Percentiles rank a stretch among this genome's conserved stretches.
phyloP scores from a whole-genome alignment of 2,888 invertebrate species.

The Boloria euphrosyne region DNA sequence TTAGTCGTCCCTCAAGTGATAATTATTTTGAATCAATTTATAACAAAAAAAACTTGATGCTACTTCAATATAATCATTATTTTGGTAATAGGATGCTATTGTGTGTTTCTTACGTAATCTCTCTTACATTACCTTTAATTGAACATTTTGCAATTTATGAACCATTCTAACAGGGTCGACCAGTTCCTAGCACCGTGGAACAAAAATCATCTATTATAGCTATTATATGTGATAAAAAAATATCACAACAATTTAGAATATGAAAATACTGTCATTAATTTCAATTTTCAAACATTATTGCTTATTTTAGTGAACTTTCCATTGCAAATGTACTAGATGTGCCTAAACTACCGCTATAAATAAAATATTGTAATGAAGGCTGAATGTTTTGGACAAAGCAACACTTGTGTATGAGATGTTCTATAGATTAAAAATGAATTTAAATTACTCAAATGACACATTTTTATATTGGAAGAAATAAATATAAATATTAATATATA shows the following conservation, averaged over 20 bases:
- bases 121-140: too few species aligned
- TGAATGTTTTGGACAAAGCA: conserved; percentile 6
- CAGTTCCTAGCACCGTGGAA: conserved; percentile 23
- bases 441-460: background rate
- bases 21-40: too few species aligned
- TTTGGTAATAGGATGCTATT: too few species aligned
- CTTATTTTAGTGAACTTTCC: conserved; percentile 57
- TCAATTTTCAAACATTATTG: conserved; percentile 61
- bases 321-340: conserved; percentile 64
- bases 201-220: conserved; percentile 18
- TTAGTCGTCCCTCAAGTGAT: too few species aligned
- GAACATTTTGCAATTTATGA: background rate
- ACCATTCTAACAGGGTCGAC: conserved; percentile 12
- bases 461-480: too few species aligned
- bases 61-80: too few species aligned
- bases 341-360: conserved; percentile 71
- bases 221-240: conserved; percentile 59
- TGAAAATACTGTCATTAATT: conserved; percentile 64
- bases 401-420: conserved; percentile 4
- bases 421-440: background rate
- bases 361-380: conserved; percentile 41
- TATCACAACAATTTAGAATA: conserved; percentile 78
- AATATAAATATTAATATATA: too few species aligned
- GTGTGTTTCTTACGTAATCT: too few species aligned
- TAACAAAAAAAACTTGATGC: too few species aligned